Conservation (phyloP, 2,797 vertebrate species). For the Dendrocincla fuliginosa region DNA sequence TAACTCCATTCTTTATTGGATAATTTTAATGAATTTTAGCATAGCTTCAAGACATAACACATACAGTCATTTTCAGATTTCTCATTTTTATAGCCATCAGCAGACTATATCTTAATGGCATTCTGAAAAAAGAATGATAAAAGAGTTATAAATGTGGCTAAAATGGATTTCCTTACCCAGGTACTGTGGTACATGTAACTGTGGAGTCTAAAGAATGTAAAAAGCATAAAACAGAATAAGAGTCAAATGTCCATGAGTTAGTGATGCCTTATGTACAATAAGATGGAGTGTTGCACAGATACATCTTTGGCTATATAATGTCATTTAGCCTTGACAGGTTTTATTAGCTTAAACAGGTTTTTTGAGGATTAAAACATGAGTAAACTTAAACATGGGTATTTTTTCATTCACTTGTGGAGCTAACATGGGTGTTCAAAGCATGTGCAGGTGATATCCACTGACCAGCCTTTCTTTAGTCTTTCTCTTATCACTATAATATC, state of each 20-base stretch:
- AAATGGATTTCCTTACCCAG: background rate
- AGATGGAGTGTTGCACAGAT: background rate
- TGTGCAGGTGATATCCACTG: background rate
- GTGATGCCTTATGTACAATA: fast-evolving
- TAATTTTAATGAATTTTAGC: conserved; percentile 59
- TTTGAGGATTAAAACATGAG: background rate
- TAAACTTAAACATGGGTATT: background rate
- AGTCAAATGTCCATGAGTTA: background rate
- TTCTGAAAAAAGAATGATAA: conserved; percentile 38
- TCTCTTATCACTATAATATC: background rate
- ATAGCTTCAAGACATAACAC: conserved; percentile 55
- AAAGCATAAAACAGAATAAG: background rate
- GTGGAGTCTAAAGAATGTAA: background rate
- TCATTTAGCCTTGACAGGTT: background rate
- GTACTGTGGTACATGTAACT: background rate
- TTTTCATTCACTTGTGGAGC: background rate
- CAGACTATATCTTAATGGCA: conserved; percentile 28
- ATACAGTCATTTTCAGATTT: conserved; percentile 63
- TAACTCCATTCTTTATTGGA: conserved; percentile 52
- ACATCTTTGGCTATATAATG: background rate
- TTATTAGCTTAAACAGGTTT: background rate
- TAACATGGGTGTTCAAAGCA: background rate
- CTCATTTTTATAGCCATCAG: conserved; percentile 63
- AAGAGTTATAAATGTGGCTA: background rate
- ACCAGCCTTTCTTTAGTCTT: background rate